Percentiles rank a stretch among this genome's conserved stretches.
Conservation (phyloP, 2,888 invertebrate genomes). For the Trissoscelio sp. region DNA sequence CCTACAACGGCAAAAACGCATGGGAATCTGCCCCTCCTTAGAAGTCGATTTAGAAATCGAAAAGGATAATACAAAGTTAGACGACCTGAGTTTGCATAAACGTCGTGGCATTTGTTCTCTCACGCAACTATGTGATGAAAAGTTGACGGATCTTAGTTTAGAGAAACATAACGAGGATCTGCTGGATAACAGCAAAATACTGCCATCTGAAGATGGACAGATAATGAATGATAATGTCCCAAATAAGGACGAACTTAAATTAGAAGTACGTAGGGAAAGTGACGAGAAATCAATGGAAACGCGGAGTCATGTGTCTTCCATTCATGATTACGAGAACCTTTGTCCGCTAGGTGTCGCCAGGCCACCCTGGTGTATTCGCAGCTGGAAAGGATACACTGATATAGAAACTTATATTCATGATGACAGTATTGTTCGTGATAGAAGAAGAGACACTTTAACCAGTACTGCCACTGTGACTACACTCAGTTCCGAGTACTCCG, state of each 20-base stretch:
- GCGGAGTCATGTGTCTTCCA: slow-evolving; percentile 85
- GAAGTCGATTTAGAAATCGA: slow-evolving; percentile 84
- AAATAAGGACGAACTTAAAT: slow-evolving; percentile 23
- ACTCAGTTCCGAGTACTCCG: slow-evolving; percentile 84
- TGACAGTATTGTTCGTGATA: slow-evolving; percentile 86
- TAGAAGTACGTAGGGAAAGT: slow-evolving; percentile 40
- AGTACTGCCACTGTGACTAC: slow-evolving; percentile 85
- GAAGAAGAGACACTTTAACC: slow-evolving; percentile 83
- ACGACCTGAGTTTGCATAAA: slow-evolving; percentile 83
- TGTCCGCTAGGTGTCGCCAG: slow-evolving; percentile 87
- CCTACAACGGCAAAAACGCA: slow-evolving; percentile 75
- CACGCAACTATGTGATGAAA: slow-evolving; percentile 83
- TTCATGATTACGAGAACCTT: slow-evolving; percentile 88
- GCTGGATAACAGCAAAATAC: background rate
- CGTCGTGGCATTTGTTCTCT: slow-evolving; percentile 86
- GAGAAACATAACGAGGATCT: slow-evolving; percentile 44
- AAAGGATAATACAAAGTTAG: slow-evolving; percentile 75
- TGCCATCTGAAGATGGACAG: slow-evolving; percentile 42
- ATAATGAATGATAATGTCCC: slow-evolving; percentile 63
- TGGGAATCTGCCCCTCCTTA: slow-evolving; percentile 84
- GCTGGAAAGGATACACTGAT: slow-evolving; percentile 87
- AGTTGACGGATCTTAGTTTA: slow-evolving; percentile 62
- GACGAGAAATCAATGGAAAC: slow-evolving; percentile 71
- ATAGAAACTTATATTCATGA: slow-evolving; percentile 87
- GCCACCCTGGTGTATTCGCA: slow-evolving; percentile 87